Evolutionary conservation across 2,888 invertebrate species (phyloP), one percentile per base, ranked within the genome.

Genomic region (Trisateles emortualis): DNA sequence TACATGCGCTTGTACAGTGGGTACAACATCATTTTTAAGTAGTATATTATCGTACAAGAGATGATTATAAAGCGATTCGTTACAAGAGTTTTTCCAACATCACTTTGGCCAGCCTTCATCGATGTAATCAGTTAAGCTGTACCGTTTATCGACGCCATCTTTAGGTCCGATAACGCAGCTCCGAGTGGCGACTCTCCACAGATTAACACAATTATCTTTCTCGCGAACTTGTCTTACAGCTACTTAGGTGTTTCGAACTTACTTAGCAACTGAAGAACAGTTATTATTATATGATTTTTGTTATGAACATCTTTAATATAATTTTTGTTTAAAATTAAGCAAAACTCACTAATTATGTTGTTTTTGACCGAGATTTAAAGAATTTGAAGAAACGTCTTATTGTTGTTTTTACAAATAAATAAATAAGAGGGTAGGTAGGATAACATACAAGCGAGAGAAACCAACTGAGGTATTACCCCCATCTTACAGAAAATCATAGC

Each of bases 191-290:
- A 81, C 78, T 82, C 74, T 59, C n/a, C 57, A 70, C 76, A 83
- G 86, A 85, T 87, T 87, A 85, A 81, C 79, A 74, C 81, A 68
- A 84, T 87, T 87, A 87, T 87, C 86, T 81, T 64, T 59, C 71
- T 79, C 75, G 69, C 72, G 68, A 84, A 84, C 80, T 86, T 83
- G 79, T 77, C 78, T 71, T 75, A 78, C 74, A 72, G 78, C 79
- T 83, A 80, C 81, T 85, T 80, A 76, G 76, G 64, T 73, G 72
- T 64, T 75, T 68, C 72, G 64, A 78, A 82, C 76, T 81, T 72
- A 76, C 70, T 80, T 74, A 66, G 67, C 62, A 69, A 74, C 58
- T 47, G 56, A 56, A 62, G 56, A 60, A 52, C 50, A 46, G 58
- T 58, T 68, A 64, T 16, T 14, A 63, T 57, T 55, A 55, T 50